Conservation (phyloP, 2,888 invertebrate species). For the Hoplodrina blanda region DNA sequence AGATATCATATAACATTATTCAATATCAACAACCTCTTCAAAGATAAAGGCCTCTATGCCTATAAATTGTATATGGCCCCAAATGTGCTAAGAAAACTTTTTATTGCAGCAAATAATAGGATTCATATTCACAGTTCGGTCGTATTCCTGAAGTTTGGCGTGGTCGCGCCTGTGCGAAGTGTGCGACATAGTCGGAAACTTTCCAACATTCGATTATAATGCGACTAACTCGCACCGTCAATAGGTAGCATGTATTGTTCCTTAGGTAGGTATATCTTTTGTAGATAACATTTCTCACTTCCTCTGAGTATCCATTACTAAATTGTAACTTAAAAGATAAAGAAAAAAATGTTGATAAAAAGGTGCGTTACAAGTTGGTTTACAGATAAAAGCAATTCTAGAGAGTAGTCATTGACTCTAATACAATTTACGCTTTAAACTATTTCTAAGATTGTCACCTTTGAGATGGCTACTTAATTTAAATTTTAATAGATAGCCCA, state of each 20-base stretch:
- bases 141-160: conserved; percentile 72
- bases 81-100: conserved; percentile 76
- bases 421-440: too few species aligned
- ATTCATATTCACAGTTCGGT: conserved; percentile 80
- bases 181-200: conserved; percentile 68
- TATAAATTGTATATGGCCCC: conserved; percentile 23
- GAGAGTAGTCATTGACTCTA: neutral
- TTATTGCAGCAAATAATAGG: conserved; percentile 84
- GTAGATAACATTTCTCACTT: conserved; percentile 58
- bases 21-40: conserved; percentile 7
- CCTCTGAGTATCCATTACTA: conserved; percentile 43
- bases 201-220: conserved; percentile 68
- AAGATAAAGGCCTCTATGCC: conserved; percentile 13
- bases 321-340: conserved; percentile 53
- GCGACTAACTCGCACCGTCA: conserved; percentile 56
- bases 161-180: conserved; percentile 58
- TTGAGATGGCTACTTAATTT: neutral
- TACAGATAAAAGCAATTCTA: conserved; percentile 24
- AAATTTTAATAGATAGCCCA: neutral
- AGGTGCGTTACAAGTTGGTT: conserved; percentile 23
- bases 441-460: neutral
- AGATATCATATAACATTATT: conserved; percentile 25
- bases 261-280: conserved; percentile 51
- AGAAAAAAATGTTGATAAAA: conserved; percentile 55
- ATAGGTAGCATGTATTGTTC: conserved; percentile 56